Base-by-base conservation (phyloP, 1,140 invertebrate species). In the Apis cerana region DNA sequence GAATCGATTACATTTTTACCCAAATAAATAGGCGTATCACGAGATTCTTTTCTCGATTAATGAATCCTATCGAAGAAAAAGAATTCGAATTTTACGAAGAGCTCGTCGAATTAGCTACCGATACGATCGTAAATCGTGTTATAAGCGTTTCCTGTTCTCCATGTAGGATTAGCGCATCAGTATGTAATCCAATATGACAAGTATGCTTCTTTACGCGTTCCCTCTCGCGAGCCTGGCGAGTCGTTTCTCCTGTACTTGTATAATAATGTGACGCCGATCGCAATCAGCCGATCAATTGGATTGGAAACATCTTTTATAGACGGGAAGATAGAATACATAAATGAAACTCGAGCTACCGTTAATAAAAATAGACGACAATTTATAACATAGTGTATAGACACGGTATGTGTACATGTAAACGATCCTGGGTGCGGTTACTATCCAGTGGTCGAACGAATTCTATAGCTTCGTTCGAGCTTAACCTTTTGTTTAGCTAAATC, bases 161-260 rank as follows among this genome's bases (percentile, higher is more conserved):
- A 19, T 15, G 21, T 68, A 52, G 72, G 77, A 87, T 83, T 83
- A 83, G 86, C 84, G 74, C 78, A 81, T 80, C 79, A 80, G 5
- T 43, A 87, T 68, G 82, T 82, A 85, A 88, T 87, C 75, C 83
- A 85, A 88, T 88, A 81, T 85, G 85, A 87, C 71, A 50, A 62
- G 13, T 75, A 87, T 68, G 52, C 71, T 33, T 71, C 58, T 80
- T 83, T 71, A 64, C 72, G 4, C 62, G 58, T 62, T 58, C 52
- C 54, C 67, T n/a, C 56, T 27, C 67, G 48, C 21, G 65, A 33
- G 33, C 2, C 33, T 33, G 33, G 33, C 33, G 33, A 33, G 2
- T 68, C 62, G 52, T 21, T 70, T 48, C 52, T 64, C 65, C 19
- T 43, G 33, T 75, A 48, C 59, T 10, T 43, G 13, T 65, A 43